Percentiles rank a stretch among this genome's conserved stretches.
phyloP scores from a whole-genome alignment of 2,113 vertebrate species.

The Chiloscyllium plagiosum region DNA sequence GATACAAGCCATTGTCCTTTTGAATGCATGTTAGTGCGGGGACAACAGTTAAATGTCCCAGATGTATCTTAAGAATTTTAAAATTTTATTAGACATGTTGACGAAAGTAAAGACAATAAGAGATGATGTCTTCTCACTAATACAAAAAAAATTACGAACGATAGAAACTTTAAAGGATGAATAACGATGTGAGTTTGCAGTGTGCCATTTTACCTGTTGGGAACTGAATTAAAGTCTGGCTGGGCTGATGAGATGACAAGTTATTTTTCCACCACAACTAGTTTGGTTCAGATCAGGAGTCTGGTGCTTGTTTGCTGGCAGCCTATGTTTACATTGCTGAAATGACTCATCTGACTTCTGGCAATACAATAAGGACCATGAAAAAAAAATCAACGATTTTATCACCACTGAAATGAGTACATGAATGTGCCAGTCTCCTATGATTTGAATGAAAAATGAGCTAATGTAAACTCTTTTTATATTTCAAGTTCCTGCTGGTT shows the following conservation, averaged over 20 bases:
- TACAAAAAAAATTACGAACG: not conserved
- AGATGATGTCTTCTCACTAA: not conserved
- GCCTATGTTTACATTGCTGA: not conserved
- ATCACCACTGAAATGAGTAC: not conserved
- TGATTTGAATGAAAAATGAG: not conserved
- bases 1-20: not conserved
- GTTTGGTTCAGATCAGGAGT: not conserved
- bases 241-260: not conserved
- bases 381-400: not conserved
- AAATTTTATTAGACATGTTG: not conserved
- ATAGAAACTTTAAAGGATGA: not conserved
- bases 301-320: not conserved
- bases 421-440: not conserved
- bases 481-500: not conserved
- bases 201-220: not conserved
- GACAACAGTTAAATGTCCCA: not conserved
- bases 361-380: not conserved
- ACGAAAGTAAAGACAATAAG: not conserved
- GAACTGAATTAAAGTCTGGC: not conserved
- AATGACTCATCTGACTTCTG: not conserved
- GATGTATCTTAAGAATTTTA: not conserved
- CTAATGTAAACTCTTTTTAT: not conserved
- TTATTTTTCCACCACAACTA: not conserved
- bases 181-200: not conserved
- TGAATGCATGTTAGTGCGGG: not conserved